Base-by-base conservation (phyloP, 2,113 vertebrate genomes). In the Cepphus grylle region DNA sequence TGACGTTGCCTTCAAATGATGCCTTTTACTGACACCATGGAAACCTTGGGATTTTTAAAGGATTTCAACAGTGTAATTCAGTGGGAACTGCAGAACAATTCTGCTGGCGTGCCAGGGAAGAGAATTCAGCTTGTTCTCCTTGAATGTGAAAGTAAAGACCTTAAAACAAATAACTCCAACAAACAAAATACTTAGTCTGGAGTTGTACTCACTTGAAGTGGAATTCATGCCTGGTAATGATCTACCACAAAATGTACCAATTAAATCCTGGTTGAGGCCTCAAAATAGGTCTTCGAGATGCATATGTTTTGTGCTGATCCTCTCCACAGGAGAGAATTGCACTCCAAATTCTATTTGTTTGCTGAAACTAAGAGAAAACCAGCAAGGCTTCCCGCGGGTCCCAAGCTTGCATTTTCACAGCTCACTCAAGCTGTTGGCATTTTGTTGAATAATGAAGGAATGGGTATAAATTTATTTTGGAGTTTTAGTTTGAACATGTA, bases 11-110 rank as follows among this genome's bases (percentile, higher is more conserved):
- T 91, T 87, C 53, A 85, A 70, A 80, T 52, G 36, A 82, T 29
- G 30, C 17, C 21, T 93, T 87, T 65, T 22, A 90, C 49, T 87
- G 78, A 93, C 87, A 85, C 66, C 73, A 82, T 89, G 71, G 89
- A 96, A 95, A 95, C 81, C 56, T 76, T 2, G 2, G 21, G 23
- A 69, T 87, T 79, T 95, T 93, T 53, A 47, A 84, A 91, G 23
- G 47, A 61, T 76, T 76, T 87, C 56, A 91, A 91, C 25, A 72
- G 22, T 5, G 1, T 65, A 81, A 81, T 89, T 95, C 70, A 82
- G 27, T 70, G 30, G 36, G 43, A 96, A 66, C 65, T 72, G 32
- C 42, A 79, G 40, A 85, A 91, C 43, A 82, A 56, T 84, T 86
- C 42, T 76, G 22, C 53, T 34, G 21, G 52, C 63, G 43, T 55